A percentile compares a stretch with the other conserved stretches of the same genome.
phyloP scores from a whole-genome alignment of 2,797 vertebrate species.

The Tauraco hartlaubi region DNA sequence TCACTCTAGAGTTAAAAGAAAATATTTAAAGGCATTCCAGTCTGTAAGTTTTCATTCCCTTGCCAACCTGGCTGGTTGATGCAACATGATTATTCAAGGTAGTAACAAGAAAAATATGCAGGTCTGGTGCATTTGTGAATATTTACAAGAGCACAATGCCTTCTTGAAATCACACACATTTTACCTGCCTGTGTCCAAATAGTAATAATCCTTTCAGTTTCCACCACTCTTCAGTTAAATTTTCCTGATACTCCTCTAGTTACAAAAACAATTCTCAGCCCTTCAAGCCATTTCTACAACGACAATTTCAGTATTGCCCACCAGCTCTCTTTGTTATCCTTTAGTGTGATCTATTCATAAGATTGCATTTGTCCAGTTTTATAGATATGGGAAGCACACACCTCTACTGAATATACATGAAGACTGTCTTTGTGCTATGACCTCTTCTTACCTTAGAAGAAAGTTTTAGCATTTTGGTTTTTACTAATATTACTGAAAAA shows the following conservation, averaged over 20 bases:
- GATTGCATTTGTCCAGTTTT: background rate
- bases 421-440: background rate
- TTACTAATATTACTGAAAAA: background rate
- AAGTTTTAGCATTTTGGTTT: background rate
- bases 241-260: background rate
- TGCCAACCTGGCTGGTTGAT: background rate
- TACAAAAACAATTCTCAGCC: background rate
- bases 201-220: background rate
- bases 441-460: background rate
- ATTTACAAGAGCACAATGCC: background rate
- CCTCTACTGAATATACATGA: background rate
- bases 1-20: background rate
- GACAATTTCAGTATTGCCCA: background rate
- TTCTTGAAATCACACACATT: background rate
- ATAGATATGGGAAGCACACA: background rate
- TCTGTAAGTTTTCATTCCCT: background rate
- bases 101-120: background rate
- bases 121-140: background rate
- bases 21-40: background rate
- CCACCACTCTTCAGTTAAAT: background rate
- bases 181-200: background rate
- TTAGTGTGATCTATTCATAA: constrained; percentile 14
- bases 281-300: background rate
- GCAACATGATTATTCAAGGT: background rate
- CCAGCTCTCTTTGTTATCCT: background rate